These are phyloP conservation scores for Acromyrmex echinatior DNA, from an alignment of 1,140 invertebrate genomes.

Conservation along the genomic window DNA sequence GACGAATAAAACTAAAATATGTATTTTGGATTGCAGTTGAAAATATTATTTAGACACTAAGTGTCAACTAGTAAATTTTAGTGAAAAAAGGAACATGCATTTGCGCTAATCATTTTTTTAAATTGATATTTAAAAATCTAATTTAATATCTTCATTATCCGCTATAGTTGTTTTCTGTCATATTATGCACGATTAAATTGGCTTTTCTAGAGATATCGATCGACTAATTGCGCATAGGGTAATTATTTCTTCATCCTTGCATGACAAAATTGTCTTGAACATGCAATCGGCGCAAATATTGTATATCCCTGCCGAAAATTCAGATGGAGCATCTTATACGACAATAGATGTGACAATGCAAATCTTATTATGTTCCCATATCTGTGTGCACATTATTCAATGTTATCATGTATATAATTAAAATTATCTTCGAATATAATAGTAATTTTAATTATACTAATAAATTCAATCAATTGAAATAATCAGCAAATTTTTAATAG, in stretches of 20 bases:
- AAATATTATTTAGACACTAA: neutral
- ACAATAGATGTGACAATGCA: neutral
- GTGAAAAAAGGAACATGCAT: neutral
- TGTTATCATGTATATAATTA: neutral
- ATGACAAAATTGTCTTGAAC: conserved; percentile 3
- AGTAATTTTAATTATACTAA: neutral
- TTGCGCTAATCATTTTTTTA: neutral
- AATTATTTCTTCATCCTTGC: conserved; percentile 34
- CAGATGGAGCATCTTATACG: too few species aligned
- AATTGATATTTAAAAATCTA: neutral
- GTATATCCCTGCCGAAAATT: conserved; percentile 23
- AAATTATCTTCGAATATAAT: neutral
- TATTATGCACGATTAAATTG: conserved; percentile 17
- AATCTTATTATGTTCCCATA: conserved; percentile 5
- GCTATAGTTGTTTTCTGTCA: neutral
- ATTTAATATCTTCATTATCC: conserved; percentile 1
- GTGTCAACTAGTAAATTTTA: neutral
- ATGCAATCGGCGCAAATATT: neutral
- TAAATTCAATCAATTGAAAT: neutral
- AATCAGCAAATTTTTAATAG: neutral
- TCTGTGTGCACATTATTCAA: neutral
- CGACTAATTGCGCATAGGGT: neutral
- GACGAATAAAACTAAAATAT: neutral
- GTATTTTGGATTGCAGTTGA: neutral
- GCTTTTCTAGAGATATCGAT: neutral